Percentiles rank a stretch among this genome's conserved stretches.
Evolutionary conservation across 2,888 invertebrate species (phyloP).

Genomic region (Rhagonycha lutea): DNA sequence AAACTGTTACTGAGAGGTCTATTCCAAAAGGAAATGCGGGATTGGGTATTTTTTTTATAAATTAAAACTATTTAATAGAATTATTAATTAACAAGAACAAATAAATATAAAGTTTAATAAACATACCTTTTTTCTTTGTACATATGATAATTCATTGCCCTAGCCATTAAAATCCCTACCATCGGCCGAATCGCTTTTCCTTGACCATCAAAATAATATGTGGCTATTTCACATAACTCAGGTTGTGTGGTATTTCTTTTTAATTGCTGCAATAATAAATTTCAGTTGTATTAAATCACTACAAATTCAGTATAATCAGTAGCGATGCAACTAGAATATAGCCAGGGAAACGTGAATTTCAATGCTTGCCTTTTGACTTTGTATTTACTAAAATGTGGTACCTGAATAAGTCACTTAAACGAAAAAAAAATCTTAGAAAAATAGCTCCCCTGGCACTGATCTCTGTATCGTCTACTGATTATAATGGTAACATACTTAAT

Average conservation of each 20-base stretch:
- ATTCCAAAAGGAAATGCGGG: no score
- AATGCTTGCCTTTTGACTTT: no score
- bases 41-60: no score
- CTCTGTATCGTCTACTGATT: background rate
- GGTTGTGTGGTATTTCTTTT: slow-evolving; percentile 78
- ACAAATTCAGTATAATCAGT: background rate
- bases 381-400: no score
- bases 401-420: no score
- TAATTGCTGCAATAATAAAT: slow-evolving; percentile 64
- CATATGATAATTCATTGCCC: slow-evolving; percentile 89
- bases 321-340: no score
- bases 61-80: no score
- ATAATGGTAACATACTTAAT: background rate
- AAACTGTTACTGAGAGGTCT: no score
- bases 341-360: background rate
- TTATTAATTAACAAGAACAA: background rate
- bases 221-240: slow-evolving; percentile 88
- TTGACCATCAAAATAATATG: slow-evolving; percentile 97
- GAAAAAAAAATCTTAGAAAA: background rate
- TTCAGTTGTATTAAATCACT: background rate
- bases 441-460: background rate
- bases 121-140: slow-evolving; percentile 82
- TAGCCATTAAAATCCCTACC: slow-evolving; percentile 92
- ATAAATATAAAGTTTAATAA: background rate
- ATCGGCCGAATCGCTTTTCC: slow-evolving; percentile 97